Percentiles rank a stretch among this genome's conserved stretches.
Evolutionary conservation across 2,113 vertebrate species (phyloP).

Genomic region (Fulica atra): DNA sequence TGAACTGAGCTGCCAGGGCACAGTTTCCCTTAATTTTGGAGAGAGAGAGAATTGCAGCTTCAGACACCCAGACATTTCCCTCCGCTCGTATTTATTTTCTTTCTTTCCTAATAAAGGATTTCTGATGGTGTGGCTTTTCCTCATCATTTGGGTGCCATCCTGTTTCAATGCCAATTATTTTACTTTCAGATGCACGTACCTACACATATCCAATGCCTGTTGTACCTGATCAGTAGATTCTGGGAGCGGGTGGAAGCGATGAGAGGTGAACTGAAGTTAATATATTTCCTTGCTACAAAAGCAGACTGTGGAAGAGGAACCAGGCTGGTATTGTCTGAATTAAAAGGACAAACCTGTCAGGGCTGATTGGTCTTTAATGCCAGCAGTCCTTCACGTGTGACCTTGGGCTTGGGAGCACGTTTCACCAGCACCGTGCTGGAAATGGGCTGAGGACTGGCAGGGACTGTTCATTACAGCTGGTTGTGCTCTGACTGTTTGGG

Average conservation of each 20-base stretch:
- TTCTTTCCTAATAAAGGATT: neutral
- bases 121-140: neutral
- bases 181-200: neutral
- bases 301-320: neutral
- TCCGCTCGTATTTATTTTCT: neutral
- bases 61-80: neutral
- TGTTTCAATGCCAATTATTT: neutral
- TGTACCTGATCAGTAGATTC: neutral
- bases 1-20: neutral
- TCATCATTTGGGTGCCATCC: neutral
- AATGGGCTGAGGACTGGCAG: neutral
- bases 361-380: neutral
- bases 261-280: neutral
- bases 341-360: neutral
- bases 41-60: neutral
- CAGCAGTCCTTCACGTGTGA: neutral
- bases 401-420: neutral
- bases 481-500: neutral
- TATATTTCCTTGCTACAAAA: neutral
- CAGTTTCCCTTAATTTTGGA: neutral
- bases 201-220: neutral
- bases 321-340: neutral
- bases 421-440: accelerated
- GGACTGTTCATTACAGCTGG: neutral
- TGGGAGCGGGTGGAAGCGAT: accelerated